A percentile compares a stretch with the other conserved stretches of the same genome.
Conservation (phyloP, 2,888 invertebrate genomes). For the Eupithecia subumbrata region DNA sequence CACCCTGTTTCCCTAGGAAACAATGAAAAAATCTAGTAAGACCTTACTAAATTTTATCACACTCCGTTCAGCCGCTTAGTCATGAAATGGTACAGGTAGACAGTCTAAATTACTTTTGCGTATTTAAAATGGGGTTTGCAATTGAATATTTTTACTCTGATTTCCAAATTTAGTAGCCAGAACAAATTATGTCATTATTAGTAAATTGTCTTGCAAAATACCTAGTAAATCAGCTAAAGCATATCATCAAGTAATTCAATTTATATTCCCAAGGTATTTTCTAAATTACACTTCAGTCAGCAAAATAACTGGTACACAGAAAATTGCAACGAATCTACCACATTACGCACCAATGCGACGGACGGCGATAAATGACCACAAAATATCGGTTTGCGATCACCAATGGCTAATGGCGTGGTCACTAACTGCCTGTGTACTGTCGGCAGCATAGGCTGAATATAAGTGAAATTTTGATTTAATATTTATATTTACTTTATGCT, state of each 20-base stretch:
- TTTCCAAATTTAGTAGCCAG: not conserved
- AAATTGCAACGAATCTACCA: constrained; percentile 53
- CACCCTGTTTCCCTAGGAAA: not conserved
- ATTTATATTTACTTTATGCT: not conserved
- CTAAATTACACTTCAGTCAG: constrained; percentile 8
- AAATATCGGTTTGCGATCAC: constrained; percentile 60
- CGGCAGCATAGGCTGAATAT: not conserved
- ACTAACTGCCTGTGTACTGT: constrained; percentile 1
- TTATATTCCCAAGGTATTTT: constrained; percentile 10
- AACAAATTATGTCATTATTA: constrained; percentile 1
- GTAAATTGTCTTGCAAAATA: constrained; percentile 17
- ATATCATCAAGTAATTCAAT: constrained; percentile 14
- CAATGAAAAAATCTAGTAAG: not conserved
- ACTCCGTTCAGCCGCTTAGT: not conserved
- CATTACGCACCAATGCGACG: constrained; percentile 47
- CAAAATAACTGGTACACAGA: constrained; percentile 18
- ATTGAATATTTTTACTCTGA: not conserved
- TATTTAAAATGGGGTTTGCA: not conserved
- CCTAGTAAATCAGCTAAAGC: constrained; percentile 12
- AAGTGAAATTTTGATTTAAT: not conserved
- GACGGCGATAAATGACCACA: constrained; percentile 60
- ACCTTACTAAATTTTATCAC: not conserved
- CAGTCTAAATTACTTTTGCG: not conserved
- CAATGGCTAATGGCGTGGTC: constrained; percentile 54
- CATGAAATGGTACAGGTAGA: not conserved